Evolutionary conservation across 2,888 invertebrate genomes (phyloP).

Genomic region (Ceraclea dissimilis): DNA sequence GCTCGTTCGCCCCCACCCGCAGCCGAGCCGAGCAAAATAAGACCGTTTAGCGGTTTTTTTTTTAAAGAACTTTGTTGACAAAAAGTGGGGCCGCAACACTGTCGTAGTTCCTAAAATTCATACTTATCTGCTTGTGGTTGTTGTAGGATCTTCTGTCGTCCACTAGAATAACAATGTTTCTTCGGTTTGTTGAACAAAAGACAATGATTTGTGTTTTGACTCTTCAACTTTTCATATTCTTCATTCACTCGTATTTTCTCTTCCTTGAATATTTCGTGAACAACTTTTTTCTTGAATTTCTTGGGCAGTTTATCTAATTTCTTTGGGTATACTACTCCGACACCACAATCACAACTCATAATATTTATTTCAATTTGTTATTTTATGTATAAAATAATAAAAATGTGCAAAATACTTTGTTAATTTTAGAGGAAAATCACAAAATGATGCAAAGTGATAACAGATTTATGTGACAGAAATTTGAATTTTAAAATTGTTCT

Average conservation of each 20-base stretch:
- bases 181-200: background rate
- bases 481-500: too few relatives aligned
- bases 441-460: too few relatives aligned
- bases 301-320: background rate
- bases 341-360: background rate
- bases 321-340: background rate
- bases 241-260: background rate
- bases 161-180: background rate
- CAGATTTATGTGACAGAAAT: too few relatives aligned
- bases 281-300: conserved; percentile 3
- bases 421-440: too few relatives aligned
- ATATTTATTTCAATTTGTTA: background rate
- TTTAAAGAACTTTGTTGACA: too few relatives aligned
- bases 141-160: background rate
- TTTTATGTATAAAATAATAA: too few relatives aligned
- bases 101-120: too few relatives aligned
- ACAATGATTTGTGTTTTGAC: background rate
- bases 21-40: too few relatives aligned
- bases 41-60: too few relatives aligned
- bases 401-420: too few relatives aligned
- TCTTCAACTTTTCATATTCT: background rate
- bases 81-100: too few relatives aligned
- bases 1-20: too few relatives aligned
- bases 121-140: background rate
- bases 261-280: conserved; percentile 5